Evolutionary conservation across 2,888 invertebrate species (phyloP).

Genomic region (Ditylenchus weischeri): DNA sequence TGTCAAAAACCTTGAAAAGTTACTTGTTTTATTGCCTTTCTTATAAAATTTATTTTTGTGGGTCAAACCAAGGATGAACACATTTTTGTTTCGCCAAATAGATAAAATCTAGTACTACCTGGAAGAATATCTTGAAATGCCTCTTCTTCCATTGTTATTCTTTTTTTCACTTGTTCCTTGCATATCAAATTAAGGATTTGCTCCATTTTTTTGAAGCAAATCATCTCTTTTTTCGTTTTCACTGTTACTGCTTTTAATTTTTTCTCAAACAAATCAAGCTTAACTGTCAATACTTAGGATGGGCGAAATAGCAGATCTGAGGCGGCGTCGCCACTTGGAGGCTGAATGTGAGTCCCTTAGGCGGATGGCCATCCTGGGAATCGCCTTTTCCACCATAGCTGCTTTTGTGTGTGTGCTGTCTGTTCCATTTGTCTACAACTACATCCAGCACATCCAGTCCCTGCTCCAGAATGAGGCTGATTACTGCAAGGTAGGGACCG

Average conservation of each 20-base stretch:
- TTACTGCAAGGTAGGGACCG: conserved; percentile 40
- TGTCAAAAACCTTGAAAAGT: too few relatives aligned
- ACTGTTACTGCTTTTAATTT: neutral
- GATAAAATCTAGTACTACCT: too few relatives aligned
- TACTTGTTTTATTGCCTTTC: too few relatives aligned
- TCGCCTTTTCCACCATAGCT: conserved; percentile 37
- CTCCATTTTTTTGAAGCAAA: neutral
- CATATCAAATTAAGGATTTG: too few relatives aligned
- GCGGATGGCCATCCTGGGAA: conserved; percentile 20
- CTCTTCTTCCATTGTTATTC: too few relatives aligned
- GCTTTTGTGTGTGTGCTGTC: conserved; percentile 39
- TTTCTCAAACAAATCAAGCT: neutral
- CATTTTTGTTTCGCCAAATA: too few relatives aligned
- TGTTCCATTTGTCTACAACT: conserved; percentile 46
- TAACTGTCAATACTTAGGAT: neutral
- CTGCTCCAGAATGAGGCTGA: conserved; percentile 44
- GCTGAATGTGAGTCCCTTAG: conserved; percentile 24
- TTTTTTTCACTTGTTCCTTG: too few relatives aligned
- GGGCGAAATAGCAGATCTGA: conserved; percentile 1
- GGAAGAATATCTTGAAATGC: too few relatives aligned
- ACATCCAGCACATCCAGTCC: conserved; percentile 44
- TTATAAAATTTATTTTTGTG: too few relatives aligned
- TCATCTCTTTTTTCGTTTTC: neutral
- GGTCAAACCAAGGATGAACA: too few relatives aligned
- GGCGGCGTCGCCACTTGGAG: conserved; percentile 63